A percentile compares a stretch with the other conserved stretches of the same genome.
phyloP scores from a whole-genome alignment of 92 coral and sea anemone genomes.

The Zoanthus solanderi region DNA sequence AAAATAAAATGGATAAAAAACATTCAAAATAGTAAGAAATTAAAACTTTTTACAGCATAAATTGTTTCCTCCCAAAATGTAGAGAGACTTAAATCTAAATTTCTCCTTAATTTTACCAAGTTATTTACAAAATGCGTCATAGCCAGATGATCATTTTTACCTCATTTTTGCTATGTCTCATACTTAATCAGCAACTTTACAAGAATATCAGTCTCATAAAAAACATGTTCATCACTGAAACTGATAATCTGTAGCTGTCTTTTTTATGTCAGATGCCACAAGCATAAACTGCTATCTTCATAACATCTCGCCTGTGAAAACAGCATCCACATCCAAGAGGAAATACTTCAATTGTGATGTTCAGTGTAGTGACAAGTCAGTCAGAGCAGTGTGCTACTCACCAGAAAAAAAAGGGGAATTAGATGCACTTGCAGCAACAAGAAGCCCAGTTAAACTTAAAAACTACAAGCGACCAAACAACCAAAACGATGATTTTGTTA shows the following conservation, averaged over 20 bases:
- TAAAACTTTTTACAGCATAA: conserved; percentile 20
- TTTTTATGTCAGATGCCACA: conserved; percentile 38
- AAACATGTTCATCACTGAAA: conserved; percentile 33
- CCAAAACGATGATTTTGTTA: conserved; percentile 36
- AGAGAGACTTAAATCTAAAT: conserved; percentile 22
- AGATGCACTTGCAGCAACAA: conserved; percentile 52
- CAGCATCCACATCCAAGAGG: conserved; percentile 56
- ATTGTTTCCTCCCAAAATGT: conserved; percentile 20
- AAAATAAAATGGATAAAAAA: conserved; percentile 29
- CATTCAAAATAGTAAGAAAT: conserved; percentile 9
- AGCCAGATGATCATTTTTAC: conserved; percentile 11
- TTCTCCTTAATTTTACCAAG: conserved; percentile 23
- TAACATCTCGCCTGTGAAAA: conserved; percentile 58
- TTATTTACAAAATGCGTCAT: conserved; percentile 25
- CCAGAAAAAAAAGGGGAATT: conserved; percentile 61
- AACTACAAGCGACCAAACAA: conserved; percentile 46
- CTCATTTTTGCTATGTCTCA: conserved; percentile 29
- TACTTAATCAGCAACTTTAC: conserved; percentile 37
- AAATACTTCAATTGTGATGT: conserved; percentile 63
- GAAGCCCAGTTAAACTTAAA: conserved; percentile 55
- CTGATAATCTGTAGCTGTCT: conserved; percentile 7
- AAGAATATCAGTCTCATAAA: conserved; percentile 28
- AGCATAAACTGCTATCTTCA: conserved; percentile 62
- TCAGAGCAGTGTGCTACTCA: conserved; percentile 69
- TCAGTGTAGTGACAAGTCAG: conserved; percentile 61